Evolutionary conservation across 2,888 invertebrate species (phyloP), one percentile per base, ranked within the genome.

Genomic region (Sinotaia quadrata): DNA sequence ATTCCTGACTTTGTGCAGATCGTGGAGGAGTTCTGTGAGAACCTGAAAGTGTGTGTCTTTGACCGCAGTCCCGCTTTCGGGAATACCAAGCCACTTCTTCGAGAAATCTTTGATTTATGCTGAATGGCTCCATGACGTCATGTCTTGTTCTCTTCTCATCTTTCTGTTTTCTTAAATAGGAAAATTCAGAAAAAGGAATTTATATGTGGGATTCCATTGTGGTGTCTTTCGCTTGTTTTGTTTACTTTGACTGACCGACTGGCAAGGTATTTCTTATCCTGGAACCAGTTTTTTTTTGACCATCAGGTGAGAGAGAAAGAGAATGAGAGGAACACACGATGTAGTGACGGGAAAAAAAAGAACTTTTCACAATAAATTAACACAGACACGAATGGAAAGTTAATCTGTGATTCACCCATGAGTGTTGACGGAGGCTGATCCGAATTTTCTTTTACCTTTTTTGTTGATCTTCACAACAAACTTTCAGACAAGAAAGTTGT

Each of bases 1-100:
- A 77, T 84, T 18, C 80, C 84, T 31, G 80, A 83, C 37, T 67
- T 83, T 2, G 71, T 80, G 36, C 83, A 83, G 68, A 75, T 80
- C 7, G 78, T 81, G 24, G 83, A 83, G 31, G 77, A 81, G 59
- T 83, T 83, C 68, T 72, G 78, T 15, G 68, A 74, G 12, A 75
- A 80, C 60, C 70, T 83, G 8, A 77, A 73, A 56, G 72, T 71
- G 7, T 72, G 76, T 27, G 61, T 81, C 5, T 81, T 81, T 49
- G 81, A 81, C 57, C 52, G 59, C 7, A 69, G 77, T 0, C 61
- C 73, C 1, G 72, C 78, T 8, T 78, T 77, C 59, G 69, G 75
- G 4, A 73, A 79, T 12, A 81, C 80, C 12, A 78, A 79, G 58
- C 81, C 81, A 24, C 75, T 84, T 4, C 67, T 84, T 10, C 75